Evolutionary conservation across 1,140 invertebrate species (phyloP).

Genomic region (Anastatus disparis): DNA sequence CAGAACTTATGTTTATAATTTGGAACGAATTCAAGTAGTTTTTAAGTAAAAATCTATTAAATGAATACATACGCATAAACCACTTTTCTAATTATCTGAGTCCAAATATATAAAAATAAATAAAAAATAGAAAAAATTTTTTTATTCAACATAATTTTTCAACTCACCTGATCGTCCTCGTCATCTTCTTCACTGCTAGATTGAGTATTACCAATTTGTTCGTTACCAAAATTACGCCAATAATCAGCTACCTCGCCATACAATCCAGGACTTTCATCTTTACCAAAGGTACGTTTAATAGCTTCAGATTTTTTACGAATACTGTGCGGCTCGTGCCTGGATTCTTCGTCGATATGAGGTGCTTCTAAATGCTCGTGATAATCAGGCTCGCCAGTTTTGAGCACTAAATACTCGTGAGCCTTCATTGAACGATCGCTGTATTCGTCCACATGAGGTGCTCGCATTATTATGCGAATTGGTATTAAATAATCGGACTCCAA

Average conservation of each 20-base stretch:
- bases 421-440: conserved; percentile 36
- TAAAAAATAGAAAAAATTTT: too few relatives aligned
- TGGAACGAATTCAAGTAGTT: too few relatives aligned
- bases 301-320: neutral
- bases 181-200: neutral
- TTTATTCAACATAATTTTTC: too few relatives aligned
- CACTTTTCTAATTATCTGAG: too few relatives aligned
- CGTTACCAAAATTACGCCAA: conserved; percentile 45
- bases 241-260: conserved; percentile 55
- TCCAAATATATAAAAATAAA: too few relatives aligned
- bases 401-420: conserved; percentile 51
- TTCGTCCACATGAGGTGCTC: conserved; percentile 53
- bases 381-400: conserved; percentile 45
- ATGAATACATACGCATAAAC: too few relatives aligned
- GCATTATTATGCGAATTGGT: conserved; percentile 54
- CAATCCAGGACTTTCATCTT: conserved; percentile 55
- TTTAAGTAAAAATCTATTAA: too few relatives aligned
- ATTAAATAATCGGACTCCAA: conserved; percentile 29
- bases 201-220: conserved; percentile 22
- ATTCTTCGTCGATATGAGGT: too few relatives aligned
- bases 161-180: neutral
- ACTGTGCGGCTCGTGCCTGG: neutral
- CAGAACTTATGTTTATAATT: too few relatives aligned
- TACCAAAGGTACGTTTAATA: conserved; percentile 30
- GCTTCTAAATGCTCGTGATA: conserved; percentile 56